A percentile compares a stretch with the other conserved stretches of the same genome.
Evolutionary conservation across 2,888 invertebrate species (phyloP).

Genomic region (Anthophora plumipes): DNA sequence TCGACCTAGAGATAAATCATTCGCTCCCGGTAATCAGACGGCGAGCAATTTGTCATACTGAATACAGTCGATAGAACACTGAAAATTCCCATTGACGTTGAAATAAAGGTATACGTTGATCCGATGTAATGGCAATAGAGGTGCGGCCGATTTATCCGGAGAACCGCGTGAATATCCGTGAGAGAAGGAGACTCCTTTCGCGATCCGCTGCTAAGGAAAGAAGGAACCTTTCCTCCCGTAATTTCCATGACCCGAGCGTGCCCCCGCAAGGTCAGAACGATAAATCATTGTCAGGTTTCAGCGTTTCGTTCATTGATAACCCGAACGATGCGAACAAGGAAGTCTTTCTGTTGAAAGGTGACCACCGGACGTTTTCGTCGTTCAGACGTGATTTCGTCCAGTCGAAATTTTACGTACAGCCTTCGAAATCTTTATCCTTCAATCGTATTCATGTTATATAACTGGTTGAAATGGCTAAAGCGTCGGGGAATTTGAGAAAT

Average conservation of each 20-base stretch:
- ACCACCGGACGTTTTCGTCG: conserved; percentile 46
- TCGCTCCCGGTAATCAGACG: conserved; percentile 23
- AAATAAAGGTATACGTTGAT: conserved; percentile 49
- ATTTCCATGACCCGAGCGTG: conserved; percentile 62
- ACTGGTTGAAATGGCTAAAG: too few relatives aligned
- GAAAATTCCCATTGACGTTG: conserved; percentile 56
- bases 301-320: conserved; percentile 70
- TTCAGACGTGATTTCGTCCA: neutral
- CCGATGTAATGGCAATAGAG: conserved; percentile 47
- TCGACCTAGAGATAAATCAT: conserved; percentile 49
- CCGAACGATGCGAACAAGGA: conserved; percentile 60
- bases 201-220: conserved; percentile 33
- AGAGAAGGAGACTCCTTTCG: neutral
- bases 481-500: too few relatives aligned
- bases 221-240: conserved; percentile 52
- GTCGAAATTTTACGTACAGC: too few relatives aligned
- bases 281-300: conserved; percentile 67
- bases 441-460: too few relatives aligned
- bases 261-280: conserved; percentile 61
- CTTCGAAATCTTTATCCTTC: too few relatives aligned
- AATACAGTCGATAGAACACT: conserved; percentile 41
- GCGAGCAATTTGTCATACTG: conserved; percentile 54
- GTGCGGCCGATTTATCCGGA: conserved; percentile 43
- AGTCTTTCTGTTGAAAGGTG: conserved; percentile 42
- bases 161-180: conserved; percentile 22